Evolutionary conservation across 2,797 vertebrate species (phyloP).

Genomic region (Luscinia megarhynchos): DNA sequence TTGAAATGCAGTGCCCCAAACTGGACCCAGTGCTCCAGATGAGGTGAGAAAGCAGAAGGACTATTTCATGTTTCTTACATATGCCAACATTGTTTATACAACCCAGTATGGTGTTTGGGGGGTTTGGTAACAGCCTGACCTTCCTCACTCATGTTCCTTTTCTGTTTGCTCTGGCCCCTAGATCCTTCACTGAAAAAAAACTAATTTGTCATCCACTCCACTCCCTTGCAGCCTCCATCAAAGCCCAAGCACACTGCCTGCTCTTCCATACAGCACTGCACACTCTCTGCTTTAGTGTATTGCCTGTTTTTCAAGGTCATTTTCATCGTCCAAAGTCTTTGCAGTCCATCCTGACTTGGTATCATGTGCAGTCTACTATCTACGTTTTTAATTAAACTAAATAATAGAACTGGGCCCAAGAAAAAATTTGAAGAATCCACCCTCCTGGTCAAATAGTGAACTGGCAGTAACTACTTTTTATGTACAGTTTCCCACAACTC

Average conservation of each 20-base stretch:
- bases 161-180: background rate
- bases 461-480: background rate
- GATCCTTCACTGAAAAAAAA: background rate
- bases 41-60: conserved; percentile 15
- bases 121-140: background rate
- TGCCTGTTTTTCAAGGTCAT: background rate
- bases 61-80: conserved; percentile 6
- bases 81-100: conserved; percentile 24
- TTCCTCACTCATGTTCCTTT: background rate
- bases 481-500: background rate
- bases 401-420: background rate
- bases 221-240: background rate
- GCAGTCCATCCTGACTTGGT: background rate
- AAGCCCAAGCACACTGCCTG: background rate
- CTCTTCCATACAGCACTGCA: background rate
- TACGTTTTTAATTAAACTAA: background rate
- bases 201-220: background rate
- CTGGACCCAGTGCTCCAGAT: background rate
- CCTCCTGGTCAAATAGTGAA: background rate
- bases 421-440: background rate
- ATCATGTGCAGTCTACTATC: background rate
- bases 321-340: background rate
- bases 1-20: background rate
- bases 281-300: background rate
- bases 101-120: background rate